These are phyloP conservation scores for Corbicula japonica DNA, from an alignment of 2,888 invertebrate genomes.

Conservation along the genomic window DNA sequence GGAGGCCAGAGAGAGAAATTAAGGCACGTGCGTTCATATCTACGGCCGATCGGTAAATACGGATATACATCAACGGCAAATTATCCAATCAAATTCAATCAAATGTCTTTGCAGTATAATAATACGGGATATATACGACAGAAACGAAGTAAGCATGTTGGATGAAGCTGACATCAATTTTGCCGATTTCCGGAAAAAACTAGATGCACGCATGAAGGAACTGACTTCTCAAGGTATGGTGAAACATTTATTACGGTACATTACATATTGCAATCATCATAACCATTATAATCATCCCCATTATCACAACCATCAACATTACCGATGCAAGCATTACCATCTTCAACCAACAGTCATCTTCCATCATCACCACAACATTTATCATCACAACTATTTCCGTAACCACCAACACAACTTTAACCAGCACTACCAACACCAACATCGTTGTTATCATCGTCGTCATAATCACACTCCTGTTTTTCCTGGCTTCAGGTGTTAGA, in stretches of 20 bases:
- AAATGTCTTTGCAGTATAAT: neutral
- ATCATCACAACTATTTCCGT: too few species aligned
- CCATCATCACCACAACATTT: too few species aligned
- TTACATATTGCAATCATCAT: too few species aligned
- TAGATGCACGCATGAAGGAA: slow-evolving; percentile 4
- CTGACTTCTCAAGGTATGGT: slow-evolving; percentile 4
- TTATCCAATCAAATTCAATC: slow-evolving; percentile 5
- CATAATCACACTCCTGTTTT: too few species aligned
- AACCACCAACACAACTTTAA: too few species aligned
- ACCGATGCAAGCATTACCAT: too few species aligned
- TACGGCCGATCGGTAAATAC: slow-evolving; percentile 1
- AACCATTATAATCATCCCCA: too few species aligned
- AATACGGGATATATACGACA: slow-evolving; percentile 1
- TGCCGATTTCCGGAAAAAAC: slow-evolving; percentile 1
- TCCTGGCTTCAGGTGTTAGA: slow-evolving; percentile 24
- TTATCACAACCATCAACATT: too few species aligned
- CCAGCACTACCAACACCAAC: too few species aligned
- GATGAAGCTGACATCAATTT: slow-evolving; percentile 4
- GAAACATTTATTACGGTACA: slow-evolving; percentile 4
- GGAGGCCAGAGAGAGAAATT: neutral
- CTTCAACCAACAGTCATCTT: too few species aligned
- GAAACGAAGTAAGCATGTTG: slow-evolving; percentile 1
- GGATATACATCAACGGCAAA: slow-evolving; percentile 8
- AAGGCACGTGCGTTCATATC: slow-evolving; percentile 1
- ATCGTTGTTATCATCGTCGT: too few species aligned